phyloP scores from a whole-genome alignment of 2,888 invertebrate species.

The Nomada flava region DNA sequence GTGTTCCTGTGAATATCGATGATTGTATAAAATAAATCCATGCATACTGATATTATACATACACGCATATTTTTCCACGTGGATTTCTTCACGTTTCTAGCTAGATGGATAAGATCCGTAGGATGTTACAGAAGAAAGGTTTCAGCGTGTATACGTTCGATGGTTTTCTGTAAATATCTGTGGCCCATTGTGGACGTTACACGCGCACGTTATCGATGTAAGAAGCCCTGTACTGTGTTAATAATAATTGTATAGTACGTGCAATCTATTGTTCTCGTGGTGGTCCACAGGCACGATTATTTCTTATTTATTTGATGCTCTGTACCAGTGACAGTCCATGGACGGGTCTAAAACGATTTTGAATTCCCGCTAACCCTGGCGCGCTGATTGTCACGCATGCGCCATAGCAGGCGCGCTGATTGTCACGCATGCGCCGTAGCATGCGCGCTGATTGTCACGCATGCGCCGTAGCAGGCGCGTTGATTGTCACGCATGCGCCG shows the following conservation, averaged over 20 bases:
- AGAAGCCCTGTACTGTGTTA: slow-evolving; percentile 72
- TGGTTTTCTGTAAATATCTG: slow-evolving; percentile 63
- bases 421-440: too few relatives aligned
- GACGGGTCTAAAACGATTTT: too few relatives aligned
- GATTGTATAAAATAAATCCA: slow-evolving; percentile 31
- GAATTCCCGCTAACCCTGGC: too few relatives aligned
- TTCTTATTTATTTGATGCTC: slow-evolving; percentile 6
- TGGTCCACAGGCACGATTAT: neutral
- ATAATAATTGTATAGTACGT: slow-evolving; percentile 71
- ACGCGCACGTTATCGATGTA: slow-evolving; percentile 65
- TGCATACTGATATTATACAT: slow-evolving; percentile 1
- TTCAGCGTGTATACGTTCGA: slow-evolving; percentile 40
- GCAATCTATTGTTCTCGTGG: slow-evolving; percentile 25
- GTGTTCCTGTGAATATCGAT: slow-evolving; percentile 33
- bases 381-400: too few relatives aligned
- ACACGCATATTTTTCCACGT: slow-evolving; percentile 41
- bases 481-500: too few relatives aligned
- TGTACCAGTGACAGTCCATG: too few relatives aligned
- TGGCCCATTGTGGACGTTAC: slow-evolving; percentile 46
- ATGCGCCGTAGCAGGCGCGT: too few relatives aligned
- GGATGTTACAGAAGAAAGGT: neutral
- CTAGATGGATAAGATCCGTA: slow-evolving; percentile 43
- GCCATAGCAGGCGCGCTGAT: too few relatives aligned
- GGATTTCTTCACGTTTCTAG: slow-evolving; percentile 38
- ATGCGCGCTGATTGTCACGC: too few relatives aligned